These are phyloP conservation scores for Paralichthys olivaceus DNA, from an alignment of 2,113 vertebrate species.

Conservation along the genomic window DNA sequence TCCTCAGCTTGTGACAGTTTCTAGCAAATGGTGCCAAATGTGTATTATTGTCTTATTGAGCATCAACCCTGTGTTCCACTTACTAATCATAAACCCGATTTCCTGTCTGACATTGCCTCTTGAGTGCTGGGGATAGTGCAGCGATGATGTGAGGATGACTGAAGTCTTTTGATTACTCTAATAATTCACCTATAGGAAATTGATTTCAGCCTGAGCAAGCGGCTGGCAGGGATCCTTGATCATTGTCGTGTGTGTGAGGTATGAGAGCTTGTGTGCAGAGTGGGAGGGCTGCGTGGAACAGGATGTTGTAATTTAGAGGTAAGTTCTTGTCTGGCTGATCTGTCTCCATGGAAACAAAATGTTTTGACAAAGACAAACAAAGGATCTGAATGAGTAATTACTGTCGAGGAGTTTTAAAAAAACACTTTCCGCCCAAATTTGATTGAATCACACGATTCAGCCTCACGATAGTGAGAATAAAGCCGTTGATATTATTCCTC, in stretches of 20 bases:
- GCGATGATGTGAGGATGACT: not conserved
- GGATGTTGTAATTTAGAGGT: constrained; percentile 12
- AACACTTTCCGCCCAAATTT: not conserved
- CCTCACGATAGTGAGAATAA: constrained; percentile 3
- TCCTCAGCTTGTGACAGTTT: not conserved
- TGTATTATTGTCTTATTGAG: constrained; percentile 32
- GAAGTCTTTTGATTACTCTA: constrained; percentile 48
- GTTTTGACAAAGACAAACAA: constrained; percentile 5
- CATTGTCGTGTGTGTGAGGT: not conserved
- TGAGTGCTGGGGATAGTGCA: not conserved
- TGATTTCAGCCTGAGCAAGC: constrained; percentile 12
- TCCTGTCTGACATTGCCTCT: constrained; percentile 6
- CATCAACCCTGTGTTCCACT: not conserved
- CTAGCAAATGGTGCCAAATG: not conserved
- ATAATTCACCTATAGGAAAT: constrained; percentile 62
- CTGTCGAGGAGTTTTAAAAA: not conserved
- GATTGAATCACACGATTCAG: not conserved
- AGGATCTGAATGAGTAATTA: not conserved
- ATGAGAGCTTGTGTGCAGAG: constrained; percentile 26
- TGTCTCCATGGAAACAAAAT: constrained; percentile 51
- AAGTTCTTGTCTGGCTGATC: constrained; percentile 4
- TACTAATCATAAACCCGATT: constrained; percentile 44
- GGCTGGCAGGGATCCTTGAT: constrained; percentile 26
- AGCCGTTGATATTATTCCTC: not conserved
- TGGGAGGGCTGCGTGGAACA: no score